Percentiles rank a stretch among this genome's conserved stretches.
Conservation (phyloP, 2,113 vertebrate species). For the Brachirus orientalis region DNA sequence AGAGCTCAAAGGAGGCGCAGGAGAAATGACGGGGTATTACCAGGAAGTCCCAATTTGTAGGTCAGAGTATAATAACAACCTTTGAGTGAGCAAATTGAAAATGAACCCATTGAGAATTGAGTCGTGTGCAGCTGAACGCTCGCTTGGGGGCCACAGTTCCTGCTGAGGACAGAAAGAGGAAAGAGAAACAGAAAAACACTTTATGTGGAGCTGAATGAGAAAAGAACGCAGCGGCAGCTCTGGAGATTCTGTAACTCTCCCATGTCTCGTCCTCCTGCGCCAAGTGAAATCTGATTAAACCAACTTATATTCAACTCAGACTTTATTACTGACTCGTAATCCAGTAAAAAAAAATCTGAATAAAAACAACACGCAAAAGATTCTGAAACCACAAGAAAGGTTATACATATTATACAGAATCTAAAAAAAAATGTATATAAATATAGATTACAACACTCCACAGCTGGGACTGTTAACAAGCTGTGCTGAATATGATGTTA, state of each 20-base stretch:
- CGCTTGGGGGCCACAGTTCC: constrained; percentile 69
- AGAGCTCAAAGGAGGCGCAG: constrained; percentile 61
- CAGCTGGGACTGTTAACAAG: no score
- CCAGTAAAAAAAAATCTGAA: no score
- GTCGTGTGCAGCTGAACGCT: constrained; percentile 73
- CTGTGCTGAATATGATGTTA: no score
- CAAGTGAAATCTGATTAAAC: background rate
- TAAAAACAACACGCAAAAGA: no score
- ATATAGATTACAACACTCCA: no score
- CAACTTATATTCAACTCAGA: background rate
- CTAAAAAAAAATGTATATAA: no score
- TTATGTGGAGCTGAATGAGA: constrained; percentile 62
- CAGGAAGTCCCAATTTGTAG: constrained; percentile 81
- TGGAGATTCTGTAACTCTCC: constrained; percentile 33
- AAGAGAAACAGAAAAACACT: constrained; percentile 70
- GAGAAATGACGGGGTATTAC: constrained; percentile 72
- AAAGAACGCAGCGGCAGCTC: constrained; percentile 23
- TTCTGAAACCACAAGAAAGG: no score
- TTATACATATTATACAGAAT: no score
- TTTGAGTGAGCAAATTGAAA: constrained; percentile 79
- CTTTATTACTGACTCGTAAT: no score
- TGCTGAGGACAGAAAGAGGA: constrained; percentile 66
- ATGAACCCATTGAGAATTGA: constrained; percentile 74
- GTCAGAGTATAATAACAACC: constrained; percentile 78
- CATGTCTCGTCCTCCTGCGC: constrained; percentile 8